Evolutionary conservation across 2,888 invertebrate genomes (phyloP).

Genomic region (Resseliella maxima): DNA sequence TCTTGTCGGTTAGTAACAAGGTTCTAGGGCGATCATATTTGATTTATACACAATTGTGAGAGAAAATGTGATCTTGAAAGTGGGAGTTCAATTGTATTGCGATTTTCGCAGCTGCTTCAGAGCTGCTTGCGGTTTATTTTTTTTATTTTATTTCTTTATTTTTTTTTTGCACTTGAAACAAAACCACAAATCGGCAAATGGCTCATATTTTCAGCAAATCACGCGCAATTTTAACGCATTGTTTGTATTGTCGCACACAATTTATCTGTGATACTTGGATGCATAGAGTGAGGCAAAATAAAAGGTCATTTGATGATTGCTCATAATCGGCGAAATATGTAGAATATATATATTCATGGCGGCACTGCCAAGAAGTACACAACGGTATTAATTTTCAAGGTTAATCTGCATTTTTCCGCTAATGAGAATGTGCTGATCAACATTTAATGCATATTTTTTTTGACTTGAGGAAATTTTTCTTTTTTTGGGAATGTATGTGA

Average conservation of each 20-base stretch:
- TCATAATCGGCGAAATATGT: not conserved
- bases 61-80: not conserved
- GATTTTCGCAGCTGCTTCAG: not conserved
- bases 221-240: not conserved
- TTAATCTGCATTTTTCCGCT: constrained; percentile 1
- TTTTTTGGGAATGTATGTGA: no score
- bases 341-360: not conserved
- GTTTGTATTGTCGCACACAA: not conserved
- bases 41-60: no score
- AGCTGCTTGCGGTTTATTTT: not conserved
- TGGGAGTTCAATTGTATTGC: constrained; percentile 1
- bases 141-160: not conserved
- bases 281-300: no score
- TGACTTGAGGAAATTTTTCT: no score
- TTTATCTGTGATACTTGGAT: not conserved
- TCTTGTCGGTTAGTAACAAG: not conserved
- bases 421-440: not conserved
- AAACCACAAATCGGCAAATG: not conserved
- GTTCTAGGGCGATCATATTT: not conserved
- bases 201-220: not conserved
- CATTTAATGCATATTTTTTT: no score
- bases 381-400: constrained; percentile 43
- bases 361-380: constrained; percentile 21
- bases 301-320: not conserved
- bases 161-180: not conserved